Evolutionary conservation across 2,888 invertebrate species (phyloP).

Genomic region (Scotopteryx bipunctaria): DNA sequence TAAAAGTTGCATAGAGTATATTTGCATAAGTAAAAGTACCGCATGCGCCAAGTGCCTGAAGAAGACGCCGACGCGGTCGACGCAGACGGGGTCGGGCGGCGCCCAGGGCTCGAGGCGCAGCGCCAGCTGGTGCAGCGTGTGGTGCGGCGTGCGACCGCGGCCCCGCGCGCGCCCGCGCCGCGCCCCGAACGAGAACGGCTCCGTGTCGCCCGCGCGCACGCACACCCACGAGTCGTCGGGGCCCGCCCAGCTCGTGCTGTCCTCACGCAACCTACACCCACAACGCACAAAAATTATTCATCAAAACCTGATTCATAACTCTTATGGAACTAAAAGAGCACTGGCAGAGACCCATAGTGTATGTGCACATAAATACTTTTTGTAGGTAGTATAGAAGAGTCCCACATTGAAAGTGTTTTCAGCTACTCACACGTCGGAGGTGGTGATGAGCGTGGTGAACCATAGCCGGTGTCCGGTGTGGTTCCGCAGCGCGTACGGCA

Average conservation of each 20-base stretch:
- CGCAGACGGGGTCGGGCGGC: slow-evolving; percentile 93
- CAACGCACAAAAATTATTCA: neutral
- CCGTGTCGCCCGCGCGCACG: slow-evolving; percentile 89
- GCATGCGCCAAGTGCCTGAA: slow-evolving; percentile 85
- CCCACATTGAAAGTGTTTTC: neutral
- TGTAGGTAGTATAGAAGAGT: no score
- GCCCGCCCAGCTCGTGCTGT: slow-evolving; percentile 50
- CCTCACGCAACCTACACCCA: slow-evolving; percentile 51
- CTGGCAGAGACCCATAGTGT: no score
- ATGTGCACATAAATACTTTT: no score
- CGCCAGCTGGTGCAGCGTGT: slow-evolving; percentile 92
- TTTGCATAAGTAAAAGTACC: slow-evolving; percentile 39
- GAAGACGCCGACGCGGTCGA: slow-evolving; percentile 97
- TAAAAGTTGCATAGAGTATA: neutral
- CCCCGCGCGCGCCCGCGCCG: slow-evolving; percentile 82
- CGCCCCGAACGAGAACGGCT: slow-evolving; percentile 93
- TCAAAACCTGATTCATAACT: no score
- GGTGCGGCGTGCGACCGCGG: slow-evolving; percentile 71
- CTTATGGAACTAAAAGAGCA: no score
- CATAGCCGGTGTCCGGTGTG: slow-evolving; percentile 93
- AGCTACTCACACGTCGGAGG: slow-evolving; percentile 83
- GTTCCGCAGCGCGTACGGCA: slow-evolving; percentile 97
- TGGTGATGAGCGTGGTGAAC: slow-evolving; percentile 92
- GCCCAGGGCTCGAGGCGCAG: slow-evolving; percentile 96
- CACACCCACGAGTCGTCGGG: slow-evolving; percentile 84